phyloP scores from a whole-genome alignment of 2,113 vertebrate genomes.

The Anguilla japonica region DNA sequence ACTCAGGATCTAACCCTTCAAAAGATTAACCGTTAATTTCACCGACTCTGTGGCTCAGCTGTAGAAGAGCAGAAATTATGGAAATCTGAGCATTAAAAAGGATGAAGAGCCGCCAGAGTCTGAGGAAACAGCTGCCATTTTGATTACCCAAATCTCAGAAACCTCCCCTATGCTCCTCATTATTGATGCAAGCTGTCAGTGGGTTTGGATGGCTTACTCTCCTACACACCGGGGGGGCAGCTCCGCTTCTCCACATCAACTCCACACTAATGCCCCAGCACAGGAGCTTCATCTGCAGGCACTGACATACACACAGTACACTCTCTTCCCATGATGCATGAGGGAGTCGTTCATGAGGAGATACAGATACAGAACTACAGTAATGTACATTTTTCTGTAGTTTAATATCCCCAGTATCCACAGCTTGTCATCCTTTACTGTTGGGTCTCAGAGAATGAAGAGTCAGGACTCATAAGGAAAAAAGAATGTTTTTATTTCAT shows the following conservation, averaged over 20 bases:
- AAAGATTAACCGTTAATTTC: slow-evolving; percentile 22
- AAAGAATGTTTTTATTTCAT: too few species aligned
- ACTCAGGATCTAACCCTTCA: slow-evolving; percentile 5
- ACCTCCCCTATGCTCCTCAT: slow-evolving; percentile 68
- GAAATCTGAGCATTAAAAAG: slow-evolving; percentile 68
- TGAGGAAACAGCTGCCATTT: slow-evolving; percentile 61
- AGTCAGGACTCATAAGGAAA: too few species aligned
- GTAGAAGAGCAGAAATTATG: slow-evolving; percentile 56
- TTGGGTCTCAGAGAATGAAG: too few species aligned
- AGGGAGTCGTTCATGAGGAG: too few species aligned
- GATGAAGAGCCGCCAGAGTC: slow-evolving; percentile 52
- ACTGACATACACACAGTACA: not conserved
- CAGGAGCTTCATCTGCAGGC: not conserved
- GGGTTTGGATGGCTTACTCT: slow-evolving; percentile 53
- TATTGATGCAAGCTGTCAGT: slow-evolving; percentile 70
- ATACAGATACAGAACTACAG: too few species aligned
- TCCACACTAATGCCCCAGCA: not conserved
- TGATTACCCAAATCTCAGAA: slow-evolving; percentile 67
- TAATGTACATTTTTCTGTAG: too few species aligned
- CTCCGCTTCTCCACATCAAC: not conserved
- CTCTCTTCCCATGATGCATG: not conserved
- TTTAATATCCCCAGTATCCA: too few species aligned
- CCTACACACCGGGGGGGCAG: not conserved
- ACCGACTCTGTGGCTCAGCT: slow-evolving; percentile 29
- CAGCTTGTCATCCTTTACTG: too few species aligned